Evolutionary conservation across 2,888 invertebrate species (phyloP), one percentile per base, ranked within the genome.

Genomic region (Timema cristinae): DNA sequence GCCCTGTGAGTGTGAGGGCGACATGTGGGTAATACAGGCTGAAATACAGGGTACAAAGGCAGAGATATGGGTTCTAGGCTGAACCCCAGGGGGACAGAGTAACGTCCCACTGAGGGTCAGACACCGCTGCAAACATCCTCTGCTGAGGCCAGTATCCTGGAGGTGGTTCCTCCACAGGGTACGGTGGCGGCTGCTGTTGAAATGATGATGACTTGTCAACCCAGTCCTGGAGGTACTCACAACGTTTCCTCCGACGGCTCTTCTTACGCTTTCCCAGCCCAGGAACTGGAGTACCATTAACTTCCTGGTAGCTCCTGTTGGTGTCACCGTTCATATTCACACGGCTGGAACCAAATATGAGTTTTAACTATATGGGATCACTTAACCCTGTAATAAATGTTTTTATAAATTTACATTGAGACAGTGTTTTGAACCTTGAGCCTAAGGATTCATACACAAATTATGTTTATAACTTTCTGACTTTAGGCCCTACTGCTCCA

Each of bases 51-150:
- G 75, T 89, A 85, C 76, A 87, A 83, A 15, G 90, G 90, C 75
- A 90, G 81, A 9, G 90, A 89, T 81, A 88, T 84, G 0, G 90
- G 89, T 79, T 90, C 90, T 73, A 86, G 82, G 6, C 86, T 81
- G 75, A 83, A 86, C 4, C 84, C 83, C 77, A 86, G 76, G 5
- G 81, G 82, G 75, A 80, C 77, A 5, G 77, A 85, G 71, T 83
- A 84, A 63, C 81, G 81, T 68, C 83, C 83, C 50, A 83, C 82
- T 63, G 82, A 79, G 2, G 83, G 74, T 84, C 83, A 0, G 84
- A 83, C 71, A 83, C 79, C 66, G 86, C 84, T 68, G 84, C 81
- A 75, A 86, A 85, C 69, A 87, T 82, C 73, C 85, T 84, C 71
- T 86, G 83, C 51, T 67, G 68, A 48, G 66, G 47, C 63, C 63